Base-by-base conservation (phyloP, 2,888 invertebrate species). In the Bembecia ichneumoniformis region DNA sequence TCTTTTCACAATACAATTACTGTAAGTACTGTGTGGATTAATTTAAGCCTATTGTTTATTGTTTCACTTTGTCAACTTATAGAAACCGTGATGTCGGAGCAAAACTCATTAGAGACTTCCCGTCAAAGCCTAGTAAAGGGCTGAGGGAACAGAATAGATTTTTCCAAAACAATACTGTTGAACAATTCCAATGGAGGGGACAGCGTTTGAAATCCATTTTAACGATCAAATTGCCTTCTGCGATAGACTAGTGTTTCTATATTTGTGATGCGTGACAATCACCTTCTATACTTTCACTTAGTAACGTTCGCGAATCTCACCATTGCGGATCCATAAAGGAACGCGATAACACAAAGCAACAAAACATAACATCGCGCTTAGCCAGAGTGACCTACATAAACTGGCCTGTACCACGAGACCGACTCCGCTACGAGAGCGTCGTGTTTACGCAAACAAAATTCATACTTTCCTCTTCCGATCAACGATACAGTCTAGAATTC, bases 321-420 rank as follows among this genome's bases (percentile, higher is more conserved):
- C 14, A 40, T 40, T 40, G 40, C n/a, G 40, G 40, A 40, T 47
- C 45, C 40, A 48, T 55, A 60, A 61, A 57, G 56, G 53, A 51
- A 47, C 50, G 53, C 58, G 58, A 62, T 67, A 63, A 60, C 52
- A 58, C 56, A 52, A 51, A 56, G 56, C 57, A 55, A 57, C 56
- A 58, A 56, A 58, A 57, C 59, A 59, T 59, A 58, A 57, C 54
- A 58, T 55, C 55, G 55, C 56, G 56, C 50, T 55, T 51, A 52
- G 56, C 55, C 47, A 52, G 53, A 51, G 52, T 60, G 66, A 63
- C 64, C 64, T 58, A 68, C 40, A 40, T 40, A 40, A 40, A 55
- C 65, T 72, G 52, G 50, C 54, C 57, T 48, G 56, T 54, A 55
- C 58, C 55, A 52, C 48, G 52, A 53, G 47, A 58, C 47, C 51